phyloP scores from a whole-genome alignment of 2,797 vertebrate species.

The Microctenopoma stevenorrisi region DNA sequence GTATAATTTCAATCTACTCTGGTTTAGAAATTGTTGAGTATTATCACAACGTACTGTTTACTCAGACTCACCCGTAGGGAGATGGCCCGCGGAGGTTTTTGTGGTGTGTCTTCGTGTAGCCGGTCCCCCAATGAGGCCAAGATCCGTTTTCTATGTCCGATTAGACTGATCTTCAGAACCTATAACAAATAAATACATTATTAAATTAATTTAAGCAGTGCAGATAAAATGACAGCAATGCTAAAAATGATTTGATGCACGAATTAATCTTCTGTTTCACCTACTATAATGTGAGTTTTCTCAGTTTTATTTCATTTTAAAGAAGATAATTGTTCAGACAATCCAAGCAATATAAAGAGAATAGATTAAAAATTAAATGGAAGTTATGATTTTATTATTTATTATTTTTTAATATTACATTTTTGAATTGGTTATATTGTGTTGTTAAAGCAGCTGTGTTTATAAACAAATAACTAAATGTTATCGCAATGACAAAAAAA shows the following conservation, averaged over 20 bases:
- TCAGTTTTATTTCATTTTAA: neutral
- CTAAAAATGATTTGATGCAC: no score
- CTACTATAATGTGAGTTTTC: neutral
- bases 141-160: constrained; percentile 96
- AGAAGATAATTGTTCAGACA: neutral
- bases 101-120: constrained; percentile 95
- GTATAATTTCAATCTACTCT: neutral
- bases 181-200: constrained; percentile 65
- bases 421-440: neutral
- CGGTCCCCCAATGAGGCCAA: constrained; percentile 95
- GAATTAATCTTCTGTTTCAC: neutral
- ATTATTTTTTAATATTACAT: neutral
- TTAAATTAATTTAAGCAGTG: constrained; percentile 19
- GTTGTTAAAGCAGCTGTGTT: neutral
- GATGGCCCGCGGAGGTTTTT: constrained; percentile 97
- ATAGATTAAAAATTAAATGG: no score
- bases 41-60: no score
- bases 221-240: neutral
- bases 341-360: neutral
- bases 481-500: constrained; percentile 1
- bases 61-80: constrained; percentile 88
- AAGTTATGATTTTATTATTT: neutral
- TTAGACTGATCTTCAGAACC: constrained; percentile 96
- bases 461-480: neutral
- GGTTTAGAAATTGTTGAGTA: neutral